Evolutionary conservation across 1,140 invertebrate genomes (phyloP).

Genomic region (Delia radicum): DNA sequence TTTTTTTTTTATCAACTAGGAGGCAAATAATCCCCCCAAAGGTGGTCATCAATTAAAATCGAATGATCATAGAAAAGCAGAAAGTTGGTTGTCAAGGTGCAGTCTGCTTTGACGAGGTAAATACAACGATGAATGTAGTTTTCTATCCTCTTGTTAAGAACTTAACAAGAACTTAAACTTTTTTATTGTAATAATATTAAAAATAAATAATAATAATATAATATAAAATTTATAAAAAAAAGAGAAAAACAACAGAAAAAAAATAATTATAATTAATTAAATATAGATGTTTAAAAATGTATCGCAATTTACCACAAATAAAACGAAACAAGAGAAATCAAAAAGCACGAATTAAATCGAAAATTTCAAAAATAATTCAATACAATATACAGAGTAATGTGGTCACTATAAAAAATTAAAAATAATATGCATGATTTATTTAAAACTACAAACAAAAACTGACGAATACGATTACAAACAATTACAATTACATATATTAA

Average conservation of each 20-base stretch:
- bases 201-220: neutral
- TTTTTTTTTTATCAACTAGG: slow-evolving; percentile 62
- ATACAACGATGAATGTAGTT: slow-evolving; percentile 47
- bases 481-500: neutral
- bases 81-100: slow-evolving; percentile 71
- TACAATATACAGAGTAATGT: neutral
- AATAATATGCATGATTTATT: slow-evolving; percentile 2
- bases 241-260: neutral
- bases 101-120: slow-evolving; percentile 70
- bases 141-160: slow-evolving; percentile 53
- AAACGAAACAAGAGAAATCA: neutral
- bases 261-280: slow-evolving; percentile 26
- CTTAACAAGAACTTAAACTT: slow-evolving; percentile 28
- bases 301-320: slow-evolving; percentile 15
- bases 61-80: slow-evolving; percentile 70
- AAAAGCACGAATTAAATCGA: neutral
- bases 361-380: neutral
- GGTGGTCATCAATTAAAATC: slow-evolving; percentile 69
- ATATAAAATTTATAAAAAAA: slow-evolving; percentile 24
- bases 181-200: slow-evolving; percentile 20
- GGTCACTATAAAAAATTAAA: neutral
- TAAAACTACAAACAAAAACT: too few relatives aligned
- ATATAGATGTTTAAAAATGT: slow-evolving; percentile 22
- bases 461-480: neutral
- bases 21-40: slow-evolving; percentile 77